Conservation (phyloP, 2,113 vertebrate genomes). For the Polypterus bichir region DNA sequence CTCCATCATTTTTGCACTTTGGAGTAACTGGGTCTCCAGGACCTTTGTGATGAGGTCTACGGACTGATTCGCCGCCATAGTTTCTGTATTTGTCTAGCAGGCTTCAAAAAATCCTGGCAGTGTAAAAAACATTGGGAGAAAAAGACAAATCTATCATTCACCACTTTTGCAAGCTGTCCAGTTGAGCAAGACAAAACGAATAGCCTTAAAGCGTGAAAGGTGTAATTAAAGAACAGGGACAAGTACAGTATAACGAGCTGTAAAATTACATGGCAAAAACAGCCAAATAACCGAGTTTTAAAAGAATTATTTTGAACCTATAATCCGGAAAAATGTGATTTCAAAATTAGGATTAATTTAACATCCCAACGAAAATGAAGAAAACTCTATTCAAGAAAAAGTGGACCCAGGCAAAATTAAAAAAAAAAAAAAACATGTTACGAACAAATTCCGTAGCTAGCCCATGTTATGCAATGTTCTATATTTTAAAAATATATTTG, state of each 20-base stretch:
- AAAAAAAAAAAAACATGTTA: no score
- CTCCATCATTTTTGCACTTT: conserved; percentile 71
- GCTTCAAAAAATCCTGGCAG: not conserved
- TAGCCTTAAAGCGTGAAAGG: not conserved
- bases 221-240: not conserved
- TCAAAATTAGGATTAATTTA: no score
- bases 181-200: not conserved
- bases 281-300: no score
- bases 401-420: no score
- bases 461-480: no score
- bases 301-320: not conserved
- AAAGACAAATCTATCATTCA: not conserved
- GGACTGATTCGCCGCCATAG: conserved; percentile 64
- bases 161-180: not conserved
- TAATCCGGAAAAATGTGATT: not conserved
- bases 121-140: not conserved
- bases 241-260: not conserved
- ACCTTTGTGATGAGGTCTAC: conserved; percentile 69
- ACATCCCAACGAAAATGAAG: no score
- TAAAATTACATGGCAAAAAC: not conserved
- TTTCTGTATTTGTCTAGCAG: conserved; percentile 10
- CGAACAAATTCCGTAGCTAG: no score
- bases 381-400: no score
- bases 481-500: no score
- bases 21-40: conserved; percentile 71